These are phyloP conservation scores for Papio anubis DNA, from an alignment of 2,113 vertebrate genomes.

Conservation along the genomic window DNA sequence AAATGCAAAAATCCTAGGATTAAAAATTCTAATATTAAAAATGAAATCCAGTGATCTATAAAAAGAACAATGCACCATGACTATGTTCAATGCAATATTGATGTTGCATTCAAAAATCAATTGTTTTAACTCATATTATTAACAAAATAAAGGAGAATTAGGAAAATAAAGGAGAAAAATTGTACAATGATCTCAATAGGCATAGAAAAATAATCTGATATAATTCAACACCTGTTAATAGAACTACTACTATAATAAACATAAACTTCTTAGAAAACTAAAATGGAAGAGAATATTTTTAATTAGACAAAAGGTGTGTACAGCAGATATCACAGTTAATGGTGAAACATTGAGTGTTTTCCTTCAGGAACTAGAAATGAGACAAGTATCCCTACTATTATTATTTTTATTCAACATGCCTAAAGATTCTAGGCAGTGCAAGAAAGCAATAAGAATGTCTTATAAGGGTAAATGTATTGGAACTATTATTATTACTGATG, in stretches of 20 bases:
- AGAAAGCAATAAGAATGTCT: neutral
- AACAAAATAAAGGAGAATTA: neutral
- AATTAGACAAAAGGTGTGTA: neutral
- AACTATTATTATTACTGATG: neutral
- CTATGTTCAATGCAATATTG: neutral
- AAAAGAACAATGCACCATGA: neutral
- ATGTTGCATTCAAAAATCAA: constrained; percentile 21
- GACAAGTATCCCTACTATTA: neutral
- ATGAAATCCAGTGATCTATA: neutral
- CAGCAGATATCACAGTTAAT: neutral
- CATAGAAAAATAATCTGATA: neutral
- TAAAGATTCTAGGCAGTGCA: neutral
- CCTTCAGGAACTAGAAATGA: neutral
- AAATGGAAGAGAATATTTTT: neutral
- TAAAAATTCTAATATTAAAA: neutral
- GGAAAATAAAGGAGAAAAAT: neutral
- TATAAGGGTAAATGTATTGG: neutral
- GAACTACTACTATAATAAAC: neutral
- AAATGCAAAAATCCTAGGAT: neutral
- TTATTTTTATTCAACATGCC: neutral
- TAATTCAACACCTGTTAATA: neutral
- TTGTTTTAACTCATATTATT: neutral
- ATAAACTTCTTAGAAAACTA: neutral
- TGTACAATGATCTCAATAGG: neutral
- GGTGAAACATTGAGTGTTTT: neutral